Base-by-base conservation (phyloP, 2,113 vertebrate species). In the Morone saxatilis region DNA sequence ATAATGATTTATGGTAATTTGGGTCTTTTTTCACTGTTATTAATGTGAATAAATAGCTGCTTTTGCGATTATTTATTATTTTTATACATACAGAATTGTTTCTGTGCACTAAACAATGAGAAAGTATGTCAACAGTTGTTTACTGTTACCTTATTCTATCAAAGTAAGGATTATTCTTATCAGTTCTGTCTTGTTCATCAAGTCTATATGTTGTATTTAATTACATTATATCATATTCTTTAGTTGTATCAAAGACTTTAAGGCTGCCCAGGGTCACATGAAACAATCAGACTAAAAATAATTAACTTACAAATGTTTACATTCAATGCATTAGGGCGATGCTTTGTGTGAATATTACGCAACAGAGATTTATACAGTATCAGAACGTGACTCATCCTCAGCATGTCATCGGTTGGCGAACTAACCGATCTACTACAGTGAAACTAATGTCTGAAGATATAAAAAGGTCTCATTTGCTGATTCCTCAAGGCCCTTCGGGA, bases 381-480 rank as follows among this genome's bases (percentile, higher is more conserved):
- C 56, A 62, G 41, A 38, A 60, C 9, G 38, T 53, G 67, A 85
- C 7, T 89, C 73, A 87, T 54, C 12, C 41, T 25, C 60, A 41
- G 40, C 22, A 36, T 74, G 65, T 78, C 71, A 77, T 67, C 8
- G 0, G 5, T 19, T 4, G 3, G 38, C 4, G 6, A 8, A 47
- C 53, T 13, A 19, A 56, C 54, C 36, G 13, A 36, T 71, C 53
- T 45, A 13, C 14, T 50, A 45, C 10, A 22, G 38, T 8, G 38
- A 43, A 53, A 47, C 60, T 56, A 56, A 73, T 48, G 14, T 90
- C 59, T 69, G 47, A 36, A 19, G 61, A 81, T 61, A 59, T 54
- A 47, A 84, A 84, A 78, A n/a, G 40, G 59, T 81, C 56, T 90
- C 25, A 61, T 81, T 71, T 76, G 75, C 45, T 73, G 70, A 65